phyloP scores from a whole-genome alignment of 2,797 vertebrate genomes.

The Pseudocheirus occidentalis region DNA sequence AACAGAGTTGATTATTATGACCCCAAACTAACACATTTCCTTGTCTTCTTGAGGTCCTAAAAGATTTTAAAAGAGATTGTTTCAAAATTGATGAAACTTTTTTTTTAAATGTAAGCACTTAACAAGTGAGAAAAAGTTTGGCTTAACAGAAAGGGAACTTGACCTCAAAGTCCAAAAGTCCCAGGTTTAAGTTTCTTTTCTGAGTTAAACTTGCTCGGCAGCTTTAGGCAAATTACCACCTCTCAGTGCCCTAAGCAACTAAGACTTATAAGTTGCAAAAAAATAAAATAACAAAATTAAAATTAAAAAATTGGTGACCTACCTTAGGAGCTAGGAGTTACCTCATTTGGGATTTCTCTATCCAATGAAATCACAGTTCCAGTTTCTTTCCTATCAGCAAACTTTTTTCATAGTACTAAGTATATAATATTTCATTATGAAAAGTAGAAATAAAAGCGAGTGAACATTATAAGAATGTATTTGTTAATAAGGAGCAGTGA shows the following conservation, averaged over 20 bases:
- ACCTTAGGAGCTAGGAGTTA: neutral
- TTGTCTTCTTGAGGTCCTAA: neutral
- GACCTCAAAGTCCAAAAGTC: neutral
- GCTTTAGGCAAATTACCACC: neutral
- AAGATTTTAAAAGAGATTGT: neutral
- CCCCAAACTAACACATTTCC: neutral
- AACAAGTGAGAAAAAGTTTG: neutral
- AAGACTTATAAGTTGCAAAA: neutral
- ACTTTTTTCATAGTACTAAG: neutral
- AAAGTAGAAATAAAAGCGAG: neutral
- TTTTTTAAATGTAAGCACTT: neutral
- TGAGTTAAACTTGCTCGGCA: neutral
- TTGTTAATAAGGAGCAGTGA: neutral
- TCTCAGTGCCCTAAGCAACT: neutral
- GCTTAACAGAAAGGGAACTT: neutral
- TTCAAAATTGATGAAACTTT: neutral
- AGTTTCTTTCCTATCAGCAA: neutral
- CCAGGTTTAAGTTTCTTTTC: neutral
- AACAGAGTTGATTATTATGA: neutral
- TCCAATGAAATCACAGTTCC: neutral
- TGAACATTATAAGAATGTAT: neutral
- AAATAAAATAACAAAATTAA: no score
- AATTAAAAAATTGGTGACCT: neutral
- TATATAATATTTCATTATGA: neutral
- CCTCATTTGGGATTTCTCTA: neutral